These are phyloP conservation scores for Cyanoramphus novaezelandiae DNA, from an alignment of 2,113 vertebrate species.

Conservation along the genomic window DNA sequence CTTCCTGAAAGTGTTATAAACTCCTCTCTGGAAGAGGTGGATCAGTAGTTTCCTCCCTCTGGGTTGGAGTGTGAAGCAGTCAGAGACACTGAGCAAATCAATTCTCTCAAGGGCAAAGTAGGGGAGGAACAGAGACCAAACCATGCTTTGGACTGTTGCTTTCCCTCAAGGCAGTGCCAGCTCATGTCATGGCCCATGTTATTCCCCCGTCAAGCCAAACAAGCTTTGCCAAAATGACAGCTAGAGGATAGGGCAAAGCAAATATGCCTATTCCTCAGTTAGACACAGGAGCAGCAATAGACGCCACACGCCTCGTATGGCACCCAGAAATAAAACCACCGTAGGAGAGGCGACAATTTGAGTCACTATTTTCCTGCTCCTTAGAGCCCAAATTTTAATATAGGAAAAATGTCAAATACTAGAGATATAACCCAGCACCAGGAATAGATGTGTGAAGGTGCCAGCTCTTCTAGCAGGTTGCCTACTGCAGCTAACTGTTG, in stretches of 20 bases:
- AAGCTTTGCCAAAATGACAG: neutral
- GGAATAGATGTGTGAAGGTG: neutral
- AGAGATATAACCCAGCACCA: neutral
- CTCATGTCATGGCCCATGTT: neutral
- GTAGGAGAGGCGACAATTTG: neutral
- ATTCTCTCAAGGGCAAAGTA: neutral
- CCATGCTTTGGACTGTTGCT: neutral
- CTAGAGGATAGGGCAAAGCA: neutral
- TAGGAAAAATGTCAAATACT: neutral
- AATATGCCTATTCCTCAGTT: neutral
- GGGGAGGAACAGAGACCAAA: neutral
- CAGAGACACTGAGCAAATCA: neutral
- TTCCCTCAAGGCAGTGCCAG: neutral
- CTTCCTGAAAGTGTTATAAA: neutral
- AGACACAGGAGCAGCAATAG: neutral
- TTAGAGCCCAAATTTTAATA: neutral
- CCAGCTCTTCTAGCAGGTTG: neutral
- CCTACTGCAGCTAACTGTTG: neutral
- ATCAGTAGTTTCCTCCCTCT: neutral
- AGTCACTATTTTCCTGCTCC: neutral
- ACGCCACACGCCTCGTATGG: rapidly evolving
- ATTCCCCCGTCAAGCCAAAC: neutral
- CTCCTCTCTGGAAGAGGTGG: neutral
- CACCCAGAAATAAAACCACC: neutral
- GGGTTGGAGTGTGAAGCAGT: neutral